Evolutionary conservation across 2,113 vertebrate species (phyloP), one percentile per base, ranked within the genome.

Genomic region (Pomatostomus ruficeps): DNA sequence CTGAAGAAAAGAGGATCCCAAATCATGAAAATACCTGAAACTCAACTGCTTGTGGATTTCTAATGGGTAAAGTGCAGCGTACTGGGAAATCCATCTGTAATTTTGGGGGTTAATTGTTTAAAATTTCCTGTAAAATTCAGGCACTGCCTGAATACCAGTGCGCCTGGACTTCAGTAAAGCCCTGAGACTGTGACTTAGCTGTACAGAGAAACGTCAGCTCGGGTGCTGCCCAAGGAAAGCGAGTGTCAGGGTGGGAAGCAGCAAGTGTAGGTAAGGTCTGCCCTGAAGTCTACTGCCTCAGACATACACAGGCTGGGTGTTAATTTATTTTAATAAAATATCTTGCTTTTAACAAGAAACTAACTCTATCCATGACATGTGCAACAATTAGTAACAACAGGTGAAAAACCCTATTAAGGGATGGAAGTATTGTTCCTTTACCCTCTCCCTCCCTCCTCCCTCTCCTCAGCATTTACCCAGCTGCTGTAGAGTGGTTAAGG

Each of bases 341-440:
- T 5, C 5, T 73, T 9, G 2, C 6, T 91, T 93, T 49, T 49
- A 63, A 51, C 3, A 58, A 70, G 29, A 10, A 70, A 71, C 6
- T 10, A 35, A 62, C 3, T 73, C 54, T 77, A 73, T 4, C 9
- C 23, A 24, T 29, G 25, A 38, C 18, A 19, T 28, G 22, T 46
- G 17, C 43, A 78, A 59, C 11, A 33, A 18, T 13, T 26, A 80
- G 38, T 59, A 67, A 46, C 14, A 45, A 48, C 12, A 38, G 14
- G 10, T 10, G 8, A 59, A 59, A 51, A 58, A 52, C 15, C 0
- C 0, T 11, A 2, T 26, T 29, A 23, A 46, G 46, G 49, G 4
- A 5, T 52, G 22, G 10, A 75, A 75, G 38, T 28, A 36, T 11
- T 38, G 3, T 15, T 80, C 49, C 29, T 58, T 42, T 38, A 31